These are phyloP conservation scores for Protomyctophum bolini DNA, from an alignment of 2,113 vertebrate genomes.

Conservation along the genomic window DNA sequence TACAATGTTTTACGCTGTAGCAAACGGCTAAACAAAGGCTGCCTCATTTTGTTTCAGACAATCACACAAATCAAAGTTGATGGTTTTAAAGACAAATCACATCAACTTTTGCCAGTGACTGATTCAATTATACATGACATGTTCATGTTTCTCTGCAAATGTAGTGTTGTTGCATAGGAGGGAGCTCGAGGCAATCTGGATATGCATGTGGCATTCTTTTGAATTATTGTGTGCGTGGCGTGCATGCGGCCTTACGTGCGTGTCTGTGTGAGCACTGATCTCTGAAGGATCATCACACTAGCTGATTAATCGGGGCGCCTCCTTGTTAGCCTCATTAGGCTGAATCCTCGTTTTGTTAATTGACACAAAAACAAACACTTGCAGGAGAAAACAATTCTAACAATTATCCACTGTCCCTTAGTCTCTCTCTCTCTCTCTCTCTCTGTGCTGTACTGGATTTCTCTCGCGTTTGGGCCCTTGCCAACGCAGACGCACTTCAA, in stretches of 20 bases:
- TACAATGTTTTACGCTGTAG: slow-evolving; percentile 6
- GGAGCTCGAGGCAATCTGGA: not conserved
- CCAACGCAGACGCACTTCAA: slow-evolving; percentile 25
- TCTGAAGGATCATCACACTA: slow-evolving; percentile 47
- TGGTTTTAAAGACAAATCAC: not conserved
- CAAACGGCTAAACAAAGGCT: not conserved
- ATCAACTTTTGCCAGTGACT: not conserved
- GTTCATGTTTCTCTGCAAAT: too few relatives aligned
- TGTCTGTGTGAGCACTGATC: slow-evolving; percentile 1
- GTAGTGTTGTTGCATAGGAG: too few relatives aligned
- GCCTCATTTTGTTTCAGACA: not conserved
- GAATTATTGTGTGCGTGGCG: not conserved
- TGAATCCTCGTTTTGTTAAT: slow-evolving; percentile 67
- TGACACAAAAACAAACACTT: slow-evolving; percentile 72
- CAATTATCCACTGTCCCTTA: slow-evolving; percentile 40
- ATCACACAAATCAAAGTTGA: not conserved
- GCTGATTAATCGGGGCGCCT: slow-evolving; percentile 52
- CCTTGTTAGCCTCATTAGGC: slow-evolving; percentile 69
- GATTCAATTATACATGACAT: too few relatives aligned
- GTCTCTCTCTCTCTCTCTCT: slow-evolving; percentile 8
- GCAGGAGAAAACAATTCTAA: slow-evolving; percentile 52
- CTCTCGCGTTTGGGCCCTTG: not conserved
- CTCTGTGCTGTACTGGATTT: not conserved
- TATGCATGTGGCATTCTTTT: not conserved
- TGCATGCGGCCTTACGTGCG: not conserved